phyloP scores from a whole-genome alignment of 2,888 invertebrate genomes.

The Oscheius sp. region DNA sequence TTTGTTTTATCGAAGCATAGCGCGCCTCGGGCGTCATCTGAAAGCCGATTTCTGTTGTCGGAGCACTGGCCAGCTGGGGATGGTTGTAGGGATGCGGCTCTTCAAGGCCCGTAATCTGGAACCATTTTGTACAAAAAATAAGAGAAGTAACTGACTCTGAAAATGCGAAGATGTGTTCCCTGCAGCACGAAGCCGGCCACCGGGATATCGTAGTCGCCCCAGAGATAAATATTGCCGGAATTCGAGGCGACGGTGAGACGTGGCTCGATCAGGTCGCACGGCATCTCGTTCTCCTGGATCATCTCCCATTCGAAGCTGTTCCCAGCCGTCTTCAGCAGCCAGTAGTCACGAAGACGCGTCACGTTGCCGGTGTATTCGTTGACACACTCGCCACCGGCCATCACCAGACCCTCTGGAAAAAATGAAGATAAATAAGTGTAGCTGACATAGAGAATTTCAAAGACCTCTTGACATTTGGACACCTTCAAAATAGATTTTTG shows the following conservation, averaged over 20 bases:
- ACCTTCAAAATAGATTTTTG: too few relatives aligned
- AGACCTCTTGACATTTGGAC: too few relatives aligned
- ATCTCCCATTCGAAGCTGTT: too few relatives aligned
- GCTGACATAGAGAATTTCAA: too few relatives aligned
- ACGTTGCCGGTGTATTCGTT: too few relatives aligned
- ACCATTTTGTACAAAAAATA: background rate
- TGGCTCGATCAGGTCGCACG: slow-evolving; percentile 13
- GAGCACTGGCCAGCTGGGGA: too few relatives aligned
- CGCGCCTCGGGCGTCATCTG: too few relatives aligned
- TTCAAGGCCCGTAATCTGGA: slow-evolving; percentile 21
- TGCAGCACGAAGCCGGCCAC: background rate
- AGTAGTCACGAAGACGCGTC: slow-evolving; percentile 8
- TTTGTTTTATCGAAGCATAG: too few relatives aligned
- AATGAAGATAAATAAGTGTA: background rate
- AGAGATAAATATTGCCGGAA: slow-evolving; percentile 23
- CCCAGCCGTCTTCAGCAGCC: slow-evolving; percentile 2
- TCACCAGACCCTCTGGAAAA: background rate
- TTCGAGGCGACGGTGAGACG: slow-evolving; percentile 2
- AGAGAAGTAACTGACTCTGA: background rate
- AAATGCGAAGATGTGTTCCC: slow-evolving; percentile 15
- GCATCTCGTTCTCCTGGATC: slow-evolving; percentile 9
- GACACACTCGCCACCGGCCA: too few relatives aligned
- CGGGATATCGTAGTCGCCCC: slow-evolving; percentile 19
- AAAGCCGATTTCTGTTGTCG: too few relatives aligned
- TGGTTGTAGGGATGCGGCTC: background rate